These are phyloP conservation scores for Ochotona princeps DNA, from an alignment of 2,113 vertebrate genomes.

Conservation along the genomic window DNA sequence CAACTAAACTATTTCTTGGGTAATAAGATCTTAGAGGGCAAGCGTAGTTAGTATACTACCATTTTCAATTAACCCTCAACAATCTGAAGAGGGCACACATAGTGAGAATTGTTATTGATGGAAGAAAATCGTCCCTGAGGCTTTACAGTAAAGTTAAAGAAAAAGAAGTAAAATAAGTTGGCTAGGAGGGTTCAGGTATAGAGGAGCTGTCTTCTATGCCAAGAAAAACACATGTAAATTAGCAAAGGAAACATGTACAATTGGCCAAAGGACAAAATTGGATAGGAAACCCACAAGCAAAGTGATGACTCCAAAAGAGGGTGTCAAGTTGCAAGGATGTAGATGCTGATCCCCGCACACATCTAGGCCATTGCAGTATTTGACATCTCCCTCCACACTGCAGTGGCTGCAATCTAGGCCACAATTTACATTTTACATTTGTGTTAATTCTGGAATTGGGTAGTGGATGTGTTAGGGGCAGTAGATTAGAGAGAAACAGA, in stretches of 20 bases:
- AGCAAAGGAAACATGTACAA: background rate
- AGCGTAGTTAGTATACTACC: background rate
- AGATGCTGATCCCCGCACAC: background rate
- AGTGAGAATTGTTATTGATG: background rate
- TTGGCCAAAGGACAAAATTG: background rate
- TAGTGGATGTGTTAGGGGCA: conserved; percentile 53
- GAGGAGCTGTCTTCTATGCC: background rate
- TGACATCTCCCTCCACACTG: conserved; percentile 20
- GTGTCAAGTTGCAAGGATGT: background rate
- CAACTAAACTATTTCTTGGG: background rate
- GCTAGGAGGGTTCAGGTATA: background rate
- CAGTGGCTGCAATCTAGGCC: conserved; percentile 67
- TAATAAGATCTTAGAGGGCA: background rate
- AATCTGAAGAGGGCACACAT: background rate
- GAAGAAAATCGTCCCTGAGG: background rate
- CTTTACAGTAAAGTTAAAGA: background rate
- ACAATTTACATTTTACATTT: conserved; percentile 79
- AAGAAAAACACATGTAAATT: conserved; percentile 52
- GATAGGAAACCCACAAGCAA: background rate
- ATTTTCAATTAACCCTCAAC: background rate
- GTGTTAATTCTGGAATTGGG: conserved; percentile 55
- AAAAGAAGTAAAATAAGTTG: conserved; percentile 18
- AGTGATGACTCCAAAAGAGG: background rate
- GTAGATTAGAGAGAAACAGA: conserved; percentile 81
- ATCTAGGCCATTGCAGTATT: background rate